Evolutionary conservation across 2,797 vertebrate species (phyloP).

Genomic region (Rhinophrynus dorsalis): DNA sequence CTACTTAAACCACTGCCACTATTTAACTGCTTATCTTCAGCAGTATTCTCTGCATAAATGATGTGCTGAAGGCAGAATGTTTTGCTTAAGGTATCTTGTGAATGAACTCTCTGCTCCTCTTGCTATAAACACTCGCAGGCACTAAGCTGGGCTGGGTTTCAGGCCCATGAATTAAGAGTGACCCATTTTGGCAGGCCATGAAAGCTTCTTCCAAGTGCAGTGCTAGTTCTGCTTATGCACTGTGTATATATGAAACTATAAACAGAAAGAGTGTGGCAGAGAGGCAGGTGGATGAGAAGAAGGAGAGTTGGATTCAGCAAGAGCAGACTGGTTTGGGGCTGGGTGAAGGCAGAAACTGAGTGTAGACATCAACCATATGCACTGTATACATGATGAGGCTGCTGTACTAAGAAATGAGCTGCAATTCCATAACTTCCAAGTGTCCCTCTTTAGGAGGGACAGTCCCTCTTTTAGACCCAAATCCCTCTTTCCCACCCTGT

Average conservation of each 20-base stretch:
- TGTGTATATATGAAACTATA: constrained; percentile 29
- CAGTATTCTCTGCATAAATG: neutral
- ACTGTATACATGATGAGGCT: neutral
- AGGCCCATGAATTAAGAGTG: constrained; percentile 30
- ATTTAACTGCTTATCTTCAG: neutral
- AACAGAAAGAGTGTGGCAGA: constrained; percentile 17
- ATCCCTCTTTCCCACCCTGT: too few relatives aligned
- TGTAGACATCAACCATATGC: neutral
- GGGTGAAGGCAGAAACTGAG: neutral
- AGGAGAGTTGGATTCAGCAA: neutral
- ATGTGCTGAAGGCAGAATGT: neutral
- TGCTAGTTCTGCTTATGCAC: constrained; percentile 8
- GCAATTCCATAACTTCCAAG: too few relatives aligned
- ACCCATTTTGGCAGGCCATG: constrained; percentile 32
- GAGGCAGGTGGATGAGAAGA: constrained; percentile 25
- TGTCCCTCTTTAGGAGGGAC: too few relatives aligned
- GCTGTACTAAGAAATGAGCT: neutral
- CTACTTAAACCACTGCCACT: neutral
- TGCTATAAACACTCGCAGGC: constrained; percentile 32
- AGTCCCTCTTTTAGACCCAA: too few relatives aligned
- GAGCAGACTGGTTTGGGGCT: neutral
- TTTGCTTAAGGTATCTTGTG: constrained; percentile 30
- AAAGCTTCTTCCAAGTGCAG: constrained; percentile 24
- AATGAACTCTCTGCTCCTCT: constrained; percentile 37
- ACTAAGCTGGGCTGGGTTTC: neutral